phyloP scores from a whole-genome alignment of 2,797 vertebrate species.

The Trichosurus vulpecula region DNA sequence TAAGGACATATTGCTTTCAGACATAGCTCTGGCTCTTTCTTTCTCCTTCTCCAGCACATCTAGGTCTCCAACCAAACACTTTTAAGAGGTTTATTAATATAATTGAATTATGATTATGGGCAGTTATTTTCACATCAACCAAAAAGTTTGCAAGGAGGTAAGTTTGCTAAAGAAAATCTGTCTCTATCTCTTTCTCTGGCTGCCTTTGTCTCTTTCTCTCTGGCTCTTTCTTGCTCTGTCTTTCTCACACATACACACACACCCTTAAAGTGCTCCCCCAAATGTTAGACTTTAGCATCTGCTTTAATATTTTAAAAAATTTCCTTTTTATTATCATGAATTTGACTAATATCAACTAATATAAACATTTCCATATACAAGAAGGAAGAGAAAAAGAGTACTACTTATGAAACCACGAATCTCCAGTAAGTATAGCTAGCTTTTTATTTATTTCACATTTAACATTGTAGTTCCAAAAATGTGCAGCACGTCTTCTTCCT shows the following conservation, averaged over 20 bases:
- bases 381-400: neutral
- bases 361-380: neutral
- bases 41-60: neutral
- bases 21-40: neutral
- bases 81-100: neutral
- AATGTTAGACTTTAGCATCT: neutral
- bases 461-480: neutral
- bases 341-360: neutral
- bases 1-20: neutral
- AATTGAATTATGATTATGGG: neutral
- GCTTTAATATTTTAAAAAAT: neutral
- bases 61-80: neutral
- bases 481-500: neutral
- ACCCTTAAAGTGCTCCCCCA: neutral
- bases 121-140: neutral
- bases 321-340: neutral
- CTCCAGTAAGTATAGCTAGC: neutral
- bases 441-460: neutral
- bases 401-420: neutral
- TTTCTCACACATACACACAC: neutral
- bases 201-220: too few species aligned
- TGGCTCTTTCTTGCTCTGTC: neutral
- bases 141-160: neutral
- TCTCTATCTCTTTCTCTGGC: neutral
- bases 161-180: neutral